Evolutionary conservation across 2,888 invertebrate genomes (phyloP), one percentile per base, ranked within the genome.

Genomic region (Dryobota labecula): DNA sequence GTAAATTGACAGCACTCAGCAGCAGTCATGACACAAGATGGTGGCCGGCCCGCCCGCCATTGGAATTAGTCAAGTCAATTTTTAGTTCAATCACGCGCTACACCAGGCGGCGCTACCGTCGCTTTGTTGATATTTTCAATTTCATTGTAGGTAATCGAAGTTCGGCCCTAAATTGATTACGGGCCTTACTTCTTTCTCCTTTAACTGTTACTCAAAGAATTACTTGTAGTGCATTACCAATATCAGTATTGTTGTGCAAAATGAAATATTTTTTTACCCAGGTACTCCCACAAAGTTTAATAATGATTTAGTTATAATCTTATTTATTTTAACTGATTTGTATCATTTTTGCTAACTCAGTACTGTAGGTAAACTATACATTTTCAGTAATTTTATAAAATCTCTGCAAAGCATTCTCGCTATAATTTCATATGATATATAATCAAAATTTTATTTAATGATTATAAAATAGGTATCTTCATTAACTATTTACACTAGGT

Each of bases 1-100:
- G 91, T 88, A 90, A 90, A 91, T 91, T 95, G 95, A 94, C 95
- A 95, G 93, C 89, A 88, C 89, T 91, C 95, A 94, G 92, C 89
- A 89, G 89, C 89, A 89, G 89, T 91, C 92, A 90, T 84, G 88
- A 84, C 82, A 90, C 92, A 95, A 95, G 90, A 95, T 95, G 94
- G 94, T 93, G 83, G 91, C 72, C 78, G 76, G 8, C 43, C 43
- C 49, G 73, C 75, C 82, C 80, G 76, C 77, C 82, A 84, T 82
- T 78, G 77, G 71, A 80, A 56, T 3, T 67, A 58, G 70, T 81
- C 60, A 81, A 74, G 51, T 51, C 1, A 53, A n/a, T n/a, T 75
- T 80, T 75, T 80, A 76, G 87, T 89, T 87, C 82, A 78, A 89
- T 94, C 94, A 94, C 94, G 94, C 93, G 94, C 90, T 84, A 73